Evolutionary conservation across 2,888 invertebrate genomes (phyloP).

Genomic region (Tetragonula carbonaria): DNA sequence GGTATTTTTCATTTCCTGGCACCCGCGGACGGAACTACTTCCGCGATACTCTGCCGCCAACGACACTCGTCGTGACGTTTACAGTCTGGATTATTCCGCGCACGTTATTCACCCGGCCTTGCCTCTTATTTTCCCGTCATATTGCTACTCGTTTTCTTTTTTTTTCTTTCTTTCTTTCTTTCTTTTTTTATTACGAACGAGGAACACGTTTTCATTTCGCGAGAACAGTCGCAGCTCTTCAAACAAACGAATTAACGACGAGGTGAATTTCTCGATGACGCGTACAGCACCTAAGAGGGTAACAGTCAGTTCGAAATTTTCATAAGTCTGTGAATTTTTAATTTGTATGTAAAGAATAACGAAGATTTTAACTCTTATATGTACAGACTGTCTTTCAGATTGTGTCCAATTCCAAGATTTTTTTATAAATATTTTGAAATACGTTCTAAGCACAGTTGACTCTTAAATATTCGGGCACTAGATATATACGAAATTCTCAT

Average conservation of each 20-base stretch:
- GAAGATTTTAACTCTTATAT: too few species aligned
- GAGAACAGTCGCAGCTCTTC: background rate
- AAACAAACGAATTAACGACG: background rate
- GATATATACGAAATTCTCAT: too few species aligned
- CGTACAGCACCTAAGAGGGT: background rate
- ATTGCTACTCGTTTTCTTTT: background rate
- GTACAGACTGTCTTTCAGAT: too few species aligned
- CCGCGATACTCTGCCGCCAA: background rate
- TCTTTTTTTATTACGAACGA: background rate
- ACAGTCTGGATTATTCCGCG: background rate
- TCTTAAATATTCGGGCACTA: too few species aligned
- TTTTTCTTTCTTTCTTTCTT: too few species aligned
- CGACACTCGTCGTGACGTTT: background rate
- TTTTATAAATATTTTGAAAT: too few species aligned
- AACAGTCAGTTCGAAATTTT: too few species aligned
- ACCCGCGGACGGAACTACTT: background rate
- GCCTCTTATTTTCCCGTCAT: background rate
- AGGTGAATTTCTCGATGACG: background rate
- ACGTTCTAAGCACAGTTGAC: too few species aligned
- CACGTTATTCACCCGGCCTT: background rate
- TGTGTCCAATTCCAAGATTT: too few species aligned
- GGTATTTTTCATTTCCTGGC: constrained; percentile 30
- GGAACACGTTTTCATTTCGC: background rate
- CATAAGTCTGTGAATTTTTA: too few species aligned
- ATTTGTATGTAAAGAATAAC: too few species aligned